A percentile compares a stretch with the other conserved stretches of the same genome.
Conservation (phyloP, 2,888 invertebrate genomes). For the Ophonus ardosiacus region DNA sequence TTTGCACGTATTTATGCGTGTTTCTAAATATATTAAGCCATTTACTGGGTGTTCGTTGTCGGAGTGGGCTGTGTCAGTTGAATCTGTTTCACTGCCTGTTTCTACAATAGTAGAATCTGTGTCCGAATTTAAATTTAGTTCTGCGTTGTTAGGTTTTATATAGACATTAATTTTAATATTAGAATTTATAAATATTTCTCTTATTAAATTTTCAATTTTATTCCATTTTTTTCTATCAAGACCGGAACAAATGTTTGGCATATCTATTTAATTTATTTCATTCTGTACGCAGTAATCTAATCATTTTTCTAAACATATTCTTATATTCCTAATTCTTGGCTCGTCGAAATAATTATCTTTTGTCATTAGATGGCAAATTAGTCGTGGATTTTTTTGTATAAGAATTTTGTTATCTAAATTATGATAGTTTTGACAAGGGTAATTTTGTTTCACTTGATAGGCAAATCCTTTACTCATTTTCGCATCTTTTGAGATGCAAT, state of each 20-base stretch:
- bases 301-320: slow-evolving; percentile 27
- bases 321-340: slow-evolving; percentile 21
- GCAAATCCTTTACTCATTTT: slow-evolving; percentile 37
- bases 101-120: slow-evolving; percentile 12
- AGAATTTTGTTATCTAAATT: slow-evolving; percentile 42
- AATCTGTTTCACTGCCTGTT: slow-evolving; percentile 28
- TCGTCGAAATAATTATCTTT: slow-evolving; percentile 8
- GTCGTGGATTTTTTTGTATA: slow-evolving; percentile 28
- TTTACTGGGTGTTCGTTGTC: slow-evolving; percentile 40
- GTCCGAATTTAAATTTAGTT: slow-evolving; percentile 33
- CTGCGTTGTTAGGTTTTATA: neutral
- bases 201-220: slow-evolving; percentile 32
- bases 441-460: neutral
- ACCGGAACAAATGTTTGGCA: slow-evolving; percentile 31
- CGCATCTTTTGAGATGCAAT: slow-evolving; percentile 41
- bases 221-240: slow-evolving; percentile 21
- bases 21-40: slow-evolving; percentile 30
- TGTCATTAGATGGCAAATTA: slow-evolving; percentile 42
- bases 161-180: slow-evolving; percentile 28
- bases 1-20: slow-evolving; percentile 16
- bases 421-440: slow-evolving; percentile 9
- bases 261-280: slow-evolving; percentile 22
- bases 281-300: slow-evolving; percentile 38
- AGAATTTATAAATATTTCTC: slow-evolving; percentile 40
- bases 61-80: slow-evolving; percentile 36